A percentile compares a stretch with the other conserved stretches of the same genome.
Conservation (phyloP, 2,888 invertebrate species). For the Flexamia atlantica region DNA sequence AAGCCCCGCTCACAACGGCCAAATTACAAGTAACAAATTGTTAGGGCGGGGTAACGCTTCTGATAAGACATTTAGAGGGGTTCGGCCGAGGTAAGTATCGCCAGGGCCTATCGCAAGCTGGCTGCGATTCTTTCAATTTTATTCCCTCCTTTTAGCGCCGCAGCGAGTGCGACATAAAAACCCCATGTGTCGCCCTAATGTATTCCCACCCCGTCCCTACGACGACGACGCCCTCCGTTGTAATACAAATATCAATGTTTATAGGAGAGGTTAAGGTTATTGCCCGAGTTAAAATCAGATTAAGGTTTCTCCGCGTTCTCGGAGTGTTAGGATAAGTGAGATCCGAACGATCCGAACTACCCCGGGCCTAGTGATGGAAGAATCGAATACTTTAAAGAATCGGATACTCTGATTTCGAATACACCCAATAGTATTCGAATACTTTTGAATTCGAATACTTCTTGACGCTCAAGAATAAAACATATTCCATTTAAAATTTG, state of each 20-base stretch:
- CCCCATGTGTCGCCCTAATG: slow-evolving; percentile 44
- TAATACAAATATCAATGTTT: slow-evolving; percentile 60
- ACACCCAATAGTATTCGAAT: too few species aligned
- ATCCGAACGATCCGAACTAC: neutral
- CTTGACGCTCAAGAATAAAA: too few species aligned
- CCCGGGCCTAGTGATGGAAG: too few species aligned
- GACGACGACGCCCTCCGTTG: neutral
- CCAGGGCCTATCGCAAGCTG: neutral
- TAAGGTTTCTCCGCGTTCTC: neutral
- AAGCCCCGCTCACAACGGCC: neutral
- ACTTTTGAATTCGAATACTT: too few species aligned
- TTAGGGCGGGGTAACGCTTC: neutral
- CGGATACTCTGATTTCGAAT: too few species aligned
- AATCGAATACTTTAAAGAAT: too few species aligned
- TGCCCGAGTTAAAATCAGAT: slow-evolving; percentile 53
- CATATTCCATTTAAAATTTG: too few species aligned
- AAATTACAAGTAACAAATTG: slow-evolving; percentile 12
- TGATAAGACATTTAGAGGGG: slow-evolving; percentile 1
- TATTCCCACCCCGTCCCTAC: neutral
- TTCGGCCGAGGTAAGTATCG: neutral
- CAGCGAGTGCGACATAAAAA: slow-evolving; percentile 38
- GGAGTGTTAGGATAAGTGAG: neutral
- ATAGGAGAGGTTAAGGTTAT: slow-evolving; percentile 14
- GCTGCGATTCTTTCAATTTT: slow-evolving; percentile 49
- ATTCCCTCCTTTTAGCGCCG: slow-evolving; percentile 38